Conservation (phyloP, 2,113 vertebrate species). For the Brachyhypopomus occidentalis region DNA sequence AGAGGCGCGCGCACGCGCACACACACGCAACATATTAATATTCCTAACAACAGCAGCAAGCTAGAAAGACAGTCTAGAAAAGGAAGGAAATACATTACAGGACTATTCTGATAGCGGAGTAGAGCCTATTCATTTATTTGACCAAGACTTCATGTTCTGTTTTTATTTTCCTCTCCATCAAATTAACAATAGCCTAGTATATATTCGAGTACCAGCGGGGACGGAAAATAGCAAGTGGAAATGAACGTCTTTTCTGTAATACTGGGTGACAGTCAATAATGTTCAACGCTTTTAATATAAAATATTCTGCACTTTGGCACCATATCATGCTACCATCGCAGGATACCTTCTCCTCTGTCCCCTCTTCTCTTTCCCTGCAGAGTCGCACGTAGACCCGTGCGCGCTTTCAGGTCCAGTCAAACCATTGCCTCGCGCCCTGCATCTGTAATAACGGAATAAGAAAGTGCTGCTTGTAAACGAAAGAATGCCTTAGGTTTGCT, state of each 20-base stretch:
- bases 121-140: background rate
- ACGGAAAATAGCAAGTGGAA: constrained; percentile 1
- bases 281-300: background rate
- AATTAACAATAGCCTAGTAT: background rate
- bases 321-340: background rate
- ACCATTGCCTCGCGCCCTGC: too few species aligned
- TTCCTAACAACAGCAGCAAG: constrained; percentile 13
- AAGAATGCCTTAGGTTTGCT: background rate
- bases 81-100: constrained; percentile 12
- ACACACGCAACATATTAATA: background rate
- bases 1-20: background rate
- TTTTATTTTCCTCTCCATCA: background rate
- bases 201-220: background rate
- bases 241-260: constrained; percentile 3
- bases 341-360: background rate
- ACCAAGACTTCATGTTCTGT: background rate
- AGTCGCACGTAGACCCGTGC: background rate
- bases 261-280: constrained; percentile 18
- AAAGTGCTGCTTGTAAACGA: background rate
- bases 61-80: constrained; percentile 10
- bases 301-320: constrained; percentile 16
- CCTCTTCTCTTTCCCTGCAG: background rate
- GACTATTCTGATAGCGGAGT: constrained; percentile 1
- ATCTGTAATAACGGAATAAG: background rate
- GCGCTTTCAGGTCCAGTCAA: background rate